phyloP scores from a whole-genome alignment of 2,888 invertebrate species.

The Rotaria sp. region DNA sequence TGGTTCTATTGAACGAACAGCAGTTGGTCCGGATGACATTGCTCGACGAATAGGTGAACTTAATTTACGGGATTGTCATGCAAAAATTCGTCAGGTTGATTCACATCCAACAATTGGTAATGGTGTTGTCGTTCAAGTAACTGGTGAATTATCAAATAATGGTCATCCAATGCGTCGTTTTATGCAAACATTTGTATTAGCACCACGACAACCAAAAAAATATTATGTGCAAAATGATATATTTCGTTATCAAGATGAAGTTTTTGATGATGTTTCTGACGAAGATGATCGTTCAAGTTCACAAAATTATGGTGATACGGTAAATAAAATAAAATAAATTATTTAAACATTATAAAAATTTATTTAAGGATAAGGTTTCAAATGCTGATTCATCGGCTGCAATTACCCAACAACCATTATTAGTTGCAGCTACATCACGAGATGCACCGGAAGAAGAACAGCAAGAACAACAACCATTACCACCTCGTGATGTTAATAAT shows the following conservation, averaged over 20 bases:
- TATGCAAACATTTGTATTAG: constrained; percentile 93
- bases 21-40: constrained; percentile 68
- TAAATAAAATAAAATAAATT: neutral
- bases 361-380: neutral
- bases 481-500: neutral
- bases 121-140: constrained; percentile 87
- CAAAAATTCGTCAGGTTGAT: constrained; percentile 92
- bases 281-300: constrained; percentile 23
- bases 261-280: constrained; percentile 59
- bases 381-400: constrained; percentile 23
- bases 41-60: constrained; percentile 88
- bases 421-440: neutral
- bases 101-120: constrained; percentile 84
- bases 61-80: constrained; percentile 90
- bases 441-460: neutral
- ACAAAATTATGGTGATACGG: constrained; percentile 2
- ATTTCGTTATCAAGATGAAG: constrained; percentile 85
- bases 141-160: constrained; percentile 89
- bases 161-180: constrained; percentile 93
- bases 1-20: constrained; percentile 61
- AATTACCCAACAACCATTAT: neutral
- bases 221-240: constrained; percentile 98
- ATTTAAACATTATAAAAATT: too few species aligned
- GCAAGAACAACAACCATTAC: neutral
- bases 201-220: constrained; percentile 85